Evolutionary conservation across 2,113 vertebrate species (phyloP).

Genomic region (Serranochromis macrocephalus): DNA sequence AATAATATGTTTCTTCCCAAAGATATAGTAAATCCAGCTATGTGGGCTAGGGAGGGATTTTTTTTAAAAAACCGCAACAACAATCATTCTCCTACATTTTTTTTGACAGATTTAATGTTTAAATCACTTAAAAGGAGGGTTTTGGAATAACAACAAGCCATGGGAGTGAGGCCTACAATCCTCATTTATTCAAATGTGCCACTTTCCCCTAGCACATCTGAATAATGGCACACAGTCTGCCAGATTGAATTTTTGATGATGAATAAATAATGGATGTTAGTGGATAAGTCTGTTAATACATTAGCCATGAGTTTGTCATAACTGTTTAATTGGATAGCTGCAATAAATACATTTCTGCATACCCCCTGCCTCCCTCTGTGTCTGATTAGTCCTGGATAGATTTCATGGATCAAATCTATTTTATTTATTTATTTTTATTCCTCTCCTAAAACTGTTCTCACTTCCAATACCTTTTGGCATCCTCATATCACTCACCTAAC

Average conservation of each 20-base stretch:
- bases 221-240: constrained; percentile 53
- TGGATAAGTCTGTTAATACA: constrained; percentile 59
- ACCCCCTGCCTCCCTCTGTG: neutral
- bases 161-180: constrained; percentile 33
- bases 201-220: constrained; percentile 44
- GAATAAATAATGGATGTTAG: constrained; percentile 61
- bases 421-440: neutral
- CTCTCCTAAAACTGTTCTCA: neutral
- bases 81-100: constrained; percentile 15
- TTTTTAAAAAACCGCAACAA: neutral
- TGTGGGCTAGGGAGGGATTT: neutral
- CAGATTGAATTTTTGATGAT: constrained; percentile 62
- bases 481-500: neutral
- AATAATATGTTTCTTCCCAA: neutral
- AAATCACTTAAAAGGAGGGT: constrained; percentile 44
- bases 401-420: neutral
- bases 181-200: constrained; percentile 61
- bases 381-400: neutral
- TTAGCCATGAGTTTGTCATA: constrained; percentile 59
- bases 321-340: constrained; percentile 46
- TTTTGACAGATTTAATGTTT: constrained; percentile 39
- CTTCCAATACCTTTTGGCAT: neutral
- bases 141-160: constrained; percentile 44
- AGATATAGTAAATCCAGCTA: neutral
- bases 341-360: constrained; percentile 43